Base-by-base conservation (phyloP, 2,888 invertebrate species). In the Tetrapedia diversipes region DNA sequence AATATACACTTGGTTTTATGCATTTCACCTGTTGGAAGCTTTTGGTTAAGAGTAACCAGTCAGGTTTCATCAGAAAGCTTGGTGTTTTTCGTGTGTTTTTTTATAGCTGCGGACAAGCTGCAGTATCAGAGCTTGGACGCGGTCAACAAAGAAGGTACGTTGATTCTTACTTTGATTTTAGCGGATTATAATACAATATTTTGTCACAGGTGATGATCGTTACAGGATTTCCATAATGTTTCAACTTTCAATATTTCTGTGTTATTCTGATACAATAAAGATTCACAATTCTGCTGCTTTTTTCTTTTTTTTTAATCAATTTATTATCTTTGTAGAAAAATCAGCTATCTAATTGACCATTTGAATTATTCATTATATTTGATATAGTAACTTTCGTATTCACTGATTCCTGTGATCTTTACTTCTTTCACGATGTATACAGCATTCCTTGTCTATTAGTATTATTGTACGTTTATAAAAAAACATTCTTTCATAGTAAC, bases 121-220 rank as follows among this genome's bases (percentile, higher is more conserved):
- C 94, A 93, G 89, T 94, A 94, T 93, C 94, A 94, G 92, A 94
- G 94, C 92, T 92, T 95, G 93, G 94, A 94, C 91, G 93, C 94
- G 90, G 94, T 94, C 90, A 94, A 94, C 91, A 93, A 93, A 88
- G 92, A 94, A 95, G 95, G 95, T 95, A 94, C 89, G 93, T 91
- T 86, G 82, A 78, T 80, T 83, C 77, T 65, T 80, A 45, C 72
- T 77, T 45, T 56, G 68, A 63, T 51, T 53, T 68, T 49, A 67
- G 60, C 61, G 76, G 65, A 45, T 37, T 37, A 75, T 66, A 45
- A 66, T 57, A 43, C 37, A 64, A 73, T 67, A n/a, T 27, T 34
- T 66, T 59, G 54, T 51, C 54, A 43, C 39, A 51, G 43, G 41
- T 39, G 43, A 57, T 47, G 56, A 34, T 61, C 24, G 41, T 73